Percentiles rank a stretch among this genome's conserved stretches.
Evolutionary conservation across 2,113 vertebrate genomes (phyloP).

Genomic region (Pimephales promelas): DNA sequence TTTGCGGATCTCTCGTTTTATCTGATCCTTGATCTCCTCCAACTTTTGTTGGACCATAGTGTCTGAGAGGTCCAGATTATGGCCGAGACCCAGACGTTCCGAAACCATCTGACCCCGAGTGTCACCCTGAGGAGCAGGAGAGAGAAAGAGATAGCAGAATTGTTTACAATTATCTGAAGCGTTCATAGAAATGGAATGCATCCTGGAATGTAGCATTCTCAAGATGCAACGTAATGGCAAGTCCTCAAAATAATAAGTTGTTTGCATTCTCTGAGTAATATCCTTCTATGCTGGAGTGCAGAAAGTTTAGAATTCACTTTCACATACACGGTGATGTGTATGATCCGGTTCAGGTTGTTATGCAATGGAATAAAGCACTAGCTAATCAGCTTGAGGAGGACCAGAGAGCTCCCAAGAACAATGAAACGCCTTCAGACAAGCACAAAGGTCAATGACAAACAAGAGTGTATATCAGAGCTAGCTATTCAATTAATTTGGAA

Average conservation of each 20-base stretch:
- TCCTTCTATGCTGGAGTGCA: not conserved
- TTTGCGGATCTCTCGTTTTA: slow-evolving; percentile 90
- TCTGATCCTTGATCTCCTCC: slow-evolving; percentile 89
- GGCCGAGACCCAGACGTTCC: slow-evolving; percentile 78
- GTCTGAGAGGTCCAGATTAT: slow-evolving; percentile 85
- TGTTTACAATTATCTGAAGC: slow-evolving; percentile 1
- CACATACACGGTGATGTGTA: not conserved
- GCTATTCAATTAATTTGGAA: no score
- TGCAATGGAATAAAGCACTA: slow-evolving; percentile 35
- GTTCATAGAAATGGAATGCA: slow-evolving; percentile 10
- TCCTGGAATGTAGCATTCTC: slow-evolving; percentile 23
- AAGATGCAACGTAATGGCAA: not conserved
- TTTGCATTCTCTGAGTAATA: slow-evolving; percentile 26
- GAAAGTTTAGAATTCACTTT: not conserved
- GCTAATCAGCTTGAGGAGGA: slow-evolving; percentile 32
- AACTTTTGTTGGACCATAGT: slow-evolving; percentile 87
- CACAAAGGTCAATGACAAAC: slow-evolving; percentile 14
- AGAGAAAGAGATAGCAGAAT: slow-evolving; percentile 3
- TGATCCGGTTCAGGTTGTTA: slow-evolving; percentile 29
- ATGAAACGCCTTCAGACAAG: not conserved
- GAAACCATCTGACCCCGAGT: slow-evolving; percentile 76
- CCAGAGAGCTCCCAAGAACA: slow-evolving; percentile 1
- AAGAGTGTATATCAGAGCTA: not conserved
- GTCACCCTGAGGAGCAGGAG: slow-evolving; percentile 64
- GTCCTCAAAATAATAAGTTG: slow-evolving; percentile 17